phyloP scores from a whole-genome alignment of 2,797 vertebrate species.

The Epinephelus coioides region DNA sequence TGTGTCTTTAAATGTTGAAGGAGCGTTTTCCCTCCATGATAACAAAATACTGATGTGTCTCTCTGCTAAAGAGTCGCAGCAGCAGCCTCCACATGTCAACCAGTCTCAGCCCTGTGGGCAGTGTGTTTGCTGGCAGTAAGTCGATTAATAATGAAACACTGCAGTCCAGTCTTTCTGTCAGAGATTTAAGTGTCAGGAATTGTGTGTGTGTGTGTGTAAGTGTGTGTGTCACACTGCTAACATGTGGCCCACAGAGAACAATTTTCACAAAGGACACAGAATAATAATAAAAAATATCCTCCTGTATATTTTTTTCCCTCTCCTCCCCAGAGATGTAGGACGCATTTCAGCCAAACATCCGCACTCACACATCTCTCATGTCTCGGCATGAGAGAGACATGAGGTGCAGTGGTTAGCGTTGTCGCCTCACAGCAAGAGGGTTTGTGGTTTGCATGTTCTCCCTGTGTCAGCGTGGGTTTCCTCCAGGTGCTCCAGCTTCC shows the following conservation, averaged over 20 bases:
- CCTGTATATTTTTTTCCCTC: not conserved
- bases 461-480: too few relatives aligned
- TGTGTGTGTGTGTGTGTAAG: not conserved
- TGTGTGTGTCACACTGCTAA: not conserved
- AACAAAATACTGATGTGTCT: not conserved
- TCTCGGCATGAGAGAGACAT: too few relatives aligned
- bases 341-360: not conserved
- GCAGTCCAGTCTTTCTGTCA: not conserved
- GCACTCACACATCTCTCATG: not conserved
- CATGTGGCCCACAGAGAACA: not conserved
- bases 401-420: too few relatives aligned
- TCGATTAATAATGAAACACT: constrained; percentile 1
- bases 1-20: not conserved
- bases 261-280: not conserved
- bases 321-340: not conserved
- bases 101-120: not conserved
- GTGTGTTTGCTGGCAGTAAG: not conserved
- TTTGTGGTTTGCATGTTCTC: too few relatives aligned
- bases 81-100: constrained; percentile 4
- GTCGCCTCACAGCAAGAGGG: too few relatives aligned
- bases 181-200: not conserved
- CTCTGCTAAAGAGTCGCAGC: constrained; percentile 4
- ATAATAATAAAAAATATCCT: not conserved
- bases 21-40: not conserved
- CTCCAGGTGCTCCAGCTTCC: too few relatives aligned